A percentile compares a stretch with the other conserved stretches of the same genome.
Evolutionary conservation across 2,797 vertebrate species (phyloP).

Genomic region (Gymnocypris eckloni): DNA sequence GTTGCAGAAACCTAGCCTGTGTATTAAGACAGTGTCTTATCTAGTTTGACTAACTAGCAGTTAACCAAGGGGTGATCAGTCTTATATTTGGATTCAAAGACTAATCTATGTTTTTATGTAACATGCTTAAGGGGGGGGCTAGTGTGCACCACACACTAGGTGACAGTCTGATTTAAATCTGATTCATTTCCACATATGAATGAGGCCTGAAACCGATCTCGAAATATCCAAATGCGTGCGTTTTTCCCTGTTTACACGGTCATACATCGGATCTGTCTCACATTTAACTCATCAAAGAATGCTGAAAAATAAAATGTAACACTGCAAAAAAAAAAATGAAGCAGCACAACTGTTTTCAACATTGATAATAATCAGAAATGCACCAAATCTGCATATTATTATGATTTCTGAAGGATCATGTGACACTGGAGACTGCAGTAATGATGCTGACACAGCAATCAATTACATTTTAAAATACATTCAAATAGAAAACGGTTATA

Average conservation of each 20-base stretch:
- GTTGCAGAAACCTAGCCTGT: no score
- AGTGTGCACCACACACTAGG: neutral
- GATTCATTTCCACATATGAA: no score
- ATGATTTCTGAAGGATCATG: conserved; percentile 1
- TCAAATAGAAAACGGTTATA: neutral
- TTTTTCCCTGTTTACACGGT: no score
- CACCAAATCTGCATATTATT: neutral
- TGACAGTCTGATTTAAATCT: no score
- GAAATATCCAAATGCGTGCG: no score
- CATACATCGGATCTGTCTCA: no score
- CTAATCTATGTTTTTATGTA: no score
- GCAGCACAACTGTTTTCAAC: neutral
- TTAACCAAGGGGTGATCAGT: no score
- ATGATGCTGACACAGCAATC: neutral
- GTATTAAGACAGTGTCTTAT: no score
- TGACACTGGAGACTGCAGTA: neutral
- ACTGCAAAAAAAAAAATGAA: neutral
- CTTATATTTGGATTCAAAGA: no score
- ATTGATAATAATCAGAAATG: neutral
- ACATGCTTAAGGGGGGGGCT: neutral
- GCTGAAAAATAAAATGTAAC: neutral
- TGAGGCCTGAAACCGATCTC: no score
- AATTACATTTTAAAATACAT: neutral
- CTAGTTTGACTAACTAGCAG: no score
- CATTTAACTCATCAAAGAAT: neutral